phyloP scores from a whole-genome alignment of 2,888 invertebrate species.

The Drosophila eohydei region DNA sequence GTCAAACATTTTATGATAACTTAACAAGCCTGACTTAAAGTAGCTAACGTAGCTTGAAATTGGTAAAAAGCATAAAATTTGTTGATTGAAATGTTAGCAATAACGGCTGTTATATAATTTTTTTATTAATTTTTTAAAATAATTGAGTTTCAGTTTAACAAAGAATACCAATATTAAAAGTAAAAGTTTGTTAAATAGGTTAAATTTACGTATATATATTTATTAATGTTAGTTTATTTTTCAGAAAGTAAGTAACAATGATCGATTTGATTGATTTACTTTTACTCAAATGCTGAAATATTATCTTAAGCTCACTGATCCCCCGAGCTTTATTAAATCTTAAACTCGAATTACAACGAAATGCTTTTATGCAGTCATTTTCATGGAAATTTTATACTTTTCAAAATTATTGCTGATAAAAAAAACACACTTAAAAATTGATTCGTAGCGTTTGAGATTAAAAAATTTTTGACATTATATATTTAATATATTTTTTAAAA shows the following conservation, averaged over 20 bases:
- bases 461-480: too few species aligned
- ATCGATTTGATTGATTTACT: background rate
- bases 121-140: too few species aligned
- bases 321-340: background rate
- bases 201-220: background rate
- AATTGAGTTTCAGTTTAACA: background rate
- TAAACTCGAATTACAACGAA: constrained; percentile 9
- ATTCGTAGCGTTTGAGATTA: too few species aligned
- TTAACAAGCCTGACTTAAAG: background rate
- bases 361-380: background rate
- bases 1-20: constrained; percentile 18
- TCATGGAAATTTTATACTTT: background rate
- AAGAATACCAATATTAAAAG: background rate
- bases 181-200: background rate
- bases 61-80: background rate
- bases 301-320: background rate
- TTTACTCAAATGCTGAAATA: background rate
- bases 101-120: background rate
- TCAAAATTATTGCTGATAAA: background rate
- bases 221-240: background rate
- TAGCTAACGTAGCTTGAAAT: background rate
- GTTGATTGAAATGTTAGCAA: background rate
- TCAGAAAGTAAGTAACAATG: background rate
- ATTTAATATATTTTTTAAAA: constrained; percentile 1
- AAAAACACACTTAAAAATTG: background rate